Evolutionary conservation across 2,888 invertebrate genomes (phyloP), one percentile per base, ranked within the genome.

Genomic region (Teleiodes luculella): DNA sequence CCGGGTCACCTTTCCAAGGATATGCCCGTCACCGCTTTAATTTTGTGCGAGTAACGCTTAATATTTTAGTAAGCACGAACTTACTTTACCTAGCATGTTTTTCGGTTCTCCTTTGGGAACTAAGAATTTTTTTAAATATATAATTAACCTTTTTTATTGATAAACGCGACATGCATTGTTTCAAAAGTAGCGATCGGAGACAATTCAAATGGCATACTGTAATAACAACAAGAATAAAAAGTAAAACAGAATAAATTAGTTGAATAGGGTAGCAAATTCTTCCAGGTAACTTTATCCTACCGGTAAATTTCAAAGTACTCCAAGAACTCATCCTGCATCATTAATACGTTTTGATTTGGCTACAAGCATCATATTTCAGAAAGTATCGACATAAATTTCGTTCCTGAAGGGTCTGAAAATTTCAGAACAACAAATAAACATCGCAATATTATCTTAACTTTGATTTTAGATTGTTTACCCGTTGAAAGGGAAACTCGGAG

Each of bases 401-500:
- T n/a, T 24, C 1, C 10, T 24, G 20, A 2, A 20, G 18, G 20
- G 16, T 24, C n/a, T 11, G 13, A 43, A 43, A 1, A n/a, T 43
- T 13, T 7, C n/a, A 7, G 20, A 41, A 41, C 20, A 41, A 41
- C 41, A 41, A 41, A 16, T 11, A 41, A 37, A 18, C 39, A 10
- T 8, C 18, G 24, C 7, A 11, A 24, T 20, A n/a, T 20, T 43
- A 16, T 6, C 24, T 3, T 10, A 43, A 43, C 13, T 43, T 43
- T 24, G 24, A 13, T 43, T 43, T 43, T 24, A 24, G 20, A 43
- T 24, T 20, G n/a, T 43, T 28, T 20, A 3, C 24, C n/a, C n/a
- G 18, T 43, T n/a, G 24, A 43, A 24, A 43, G 43, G 24, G 28
- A 43, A 43, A 43, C 43, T 13, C n/a, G 39, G 39, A 41, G 36